These are phyloP conservation scores for Caretta caretta DNA, from an alignment of 2,113 vertebrate genomes.

Conservation along the genomic window DNA sequence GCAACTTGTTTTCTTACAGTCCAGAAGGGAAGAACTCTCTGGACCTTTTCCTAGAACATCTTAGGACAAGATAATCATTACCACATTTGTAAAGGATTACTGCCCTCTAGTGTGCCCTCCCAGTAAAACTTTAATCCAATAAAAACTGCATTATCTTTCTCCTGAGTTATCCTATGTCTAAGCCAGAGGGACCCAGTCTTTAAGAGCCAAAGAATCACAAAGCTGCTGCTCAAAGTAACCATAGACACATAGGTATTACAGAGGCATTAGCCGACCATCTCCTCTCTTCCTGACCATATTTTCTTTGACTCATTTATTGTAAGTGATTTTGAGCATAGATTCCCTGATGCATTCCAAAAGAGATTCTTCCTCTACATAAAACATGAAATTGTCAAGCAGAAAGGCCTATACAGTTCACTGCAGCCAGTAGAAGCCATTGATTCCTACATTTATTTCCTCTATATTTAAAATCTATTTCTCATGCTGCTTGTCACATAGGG, in stretches of 20 bases:
- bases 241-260: neutral
- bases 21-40: neutral
- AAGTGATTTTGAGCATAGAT: conserved; percentile 20
- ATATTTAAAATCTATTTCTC: conserved; percentile 62
- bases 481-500: conserved; percentile 55
- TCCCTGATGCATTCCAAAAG: conserved; percentile 25
- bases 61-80: neutral
- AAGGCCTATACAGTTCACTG: conserved; percentile 62
- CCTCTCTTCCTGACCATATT: neutral
- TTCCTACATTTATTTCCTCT: conserved; percentile 72
- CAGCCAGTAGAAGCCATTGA: conserved; percentile 66
- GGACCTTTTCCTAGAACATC: neutral
- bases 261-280: neutral
- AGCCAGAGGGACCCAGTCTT: fast-evolving
- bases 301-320: neutral
- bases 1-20: fast-evolving
- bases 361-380: conserved; percentile 74
- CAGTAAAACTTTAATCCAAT: fast-evolving
- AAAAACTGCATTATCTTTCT: fast-evolving
- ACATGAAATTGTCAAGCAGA: conserved; percentile 52
- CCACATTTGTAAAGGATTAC: neutral
- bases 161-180: neutral
- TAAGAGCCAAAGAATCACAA: neutral
- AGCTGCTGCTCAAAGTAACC: neutral
- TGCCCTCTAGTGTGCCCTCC: neutral